Base-by-base conservation (phyloP, 2,113 vertebrate species). In the Etheostoma cragini region DNA sequence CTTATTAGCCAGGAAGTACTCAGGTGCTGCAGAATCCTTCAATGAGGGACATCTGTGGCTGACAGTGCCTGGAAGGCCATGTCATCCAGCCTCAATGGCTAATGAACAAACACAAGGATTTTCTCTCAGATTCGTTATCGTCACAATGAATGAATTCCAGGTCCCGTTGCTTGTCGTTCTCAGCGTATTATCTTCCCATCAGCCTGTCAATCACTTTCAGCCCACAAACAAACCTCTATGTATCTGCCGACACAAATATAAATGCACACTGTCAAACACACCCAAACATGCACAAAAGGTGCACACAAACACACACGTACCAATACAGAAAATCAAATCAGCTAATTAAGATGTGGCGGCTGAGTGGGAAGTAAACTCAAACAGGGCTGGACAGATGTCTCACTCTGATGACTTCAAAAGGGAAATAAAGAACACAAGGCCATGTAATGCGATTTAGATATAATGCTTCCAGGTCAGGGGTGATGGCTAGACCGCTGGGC, bases 401-500 rank as follows among this genome's bases (percentile, higher is more conserved):
- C 91, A 91, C 89, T 92, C 90, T 60, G 82, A 72, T 86, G 91
- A 91, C 92, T 94, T 93, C 90, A 94, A 94, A 93, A 91, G 91
- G 87, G 66, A 83, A 79, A 81, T 87, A 91, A 92, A 91, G 92
- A 92, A 94, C 88, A 90, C 90, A 76, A 22, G 87, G 89, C 89
- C 92, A 87, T 93, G 93, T 95, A 94, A 95, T 94, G 94, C 90
- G 93, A 95, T 95, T 95, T 93, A 92, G 90, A 94, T 93, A 92
- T 91, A 95, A 95, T 94, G 92, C 93, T 90, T 95, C 91, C 90
- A 94, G 94, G 94, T 94, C 93, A 95, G 92, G 91, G 95, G 94
- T 95, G 91, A 94, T 80, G 78, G 89, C 88, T 87, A 81, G 80
- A 89, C 92, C 17, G 90, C 94, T 90, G 93, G 94, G 90, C 92